phyloP scores from a whole-genome alignment of 1,140 invertebrate species.

The Contarinia nasturtii region DNA sequence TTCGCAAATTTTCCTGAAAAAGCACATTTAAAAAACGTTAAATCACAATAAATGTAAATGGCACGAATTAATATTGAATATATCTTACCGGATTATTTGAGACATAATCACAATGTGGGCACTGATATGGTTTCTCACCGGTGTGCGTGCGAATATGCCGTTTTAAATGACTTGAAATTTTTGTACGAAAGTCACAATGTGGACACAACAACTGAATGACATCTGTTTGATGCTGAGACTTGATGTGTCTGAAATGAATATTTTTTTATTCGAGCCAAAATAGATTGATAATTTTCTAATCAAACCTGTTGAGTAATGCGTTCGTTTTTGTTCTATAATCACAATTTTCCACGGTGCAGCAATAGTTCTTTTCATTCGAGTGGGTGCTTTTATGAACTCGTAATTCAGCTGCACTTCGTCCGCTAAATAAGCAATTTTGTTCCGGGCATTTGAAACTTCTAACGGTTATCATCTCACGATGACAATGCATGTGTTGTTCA shows the following conservation, averaged over 20 bases:
- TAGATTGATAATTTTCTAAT: neutral
- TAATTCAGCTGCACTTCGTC: slow-evolving; percentile 1
- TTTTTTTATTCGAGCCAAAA: neutral
- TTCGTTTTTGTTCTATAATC: slow-evolving; percentile 3
- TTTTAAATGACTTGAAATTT: slow-evolving; percentile 47
- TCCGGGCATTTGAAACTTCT: slow-evolving; percentile 1
- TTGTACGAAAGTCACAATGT: slow-evolving; percentile 42
- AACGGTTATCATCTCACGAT: neutral
- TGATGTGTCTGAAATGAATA: slow-evolving; percentile 2
- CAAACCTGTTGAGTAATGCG: slow-evolving; percentile 2
- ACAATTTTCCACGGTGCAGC: slow-evolving; percentile 1
- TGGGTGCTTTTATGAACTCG: neutral
- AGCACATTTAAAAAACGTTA: slow-evolving; percentile 1
- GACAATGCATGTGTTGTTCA: slow-evolving; percentile 1
- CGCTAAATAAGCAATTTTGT: slow-evolving; percentile 1
- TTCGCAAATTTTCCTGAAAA: slow-evolving; percentile 67
- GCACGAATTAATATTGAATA: neutral
- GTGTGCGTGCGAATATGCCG: slow-evolving; percentile 59
- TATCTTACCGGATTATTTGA: slow-evolving; percentile 49
- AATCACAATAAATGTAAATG: neutral
- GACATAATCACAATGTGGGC: slow-evolving; percentile 60
- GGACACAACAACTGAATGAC: slow-evolving; percentile 24
- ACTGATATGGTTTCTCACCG: slow-evolving; percentile 66
- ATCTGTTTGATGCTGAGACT: neutral
- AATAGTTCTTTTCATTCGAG: slow-evolving; percentile 2